phyloP scores from a whole-genome alignment of 1,140 invertebrate species.

The Sarcophaga peregrina region DNA sequence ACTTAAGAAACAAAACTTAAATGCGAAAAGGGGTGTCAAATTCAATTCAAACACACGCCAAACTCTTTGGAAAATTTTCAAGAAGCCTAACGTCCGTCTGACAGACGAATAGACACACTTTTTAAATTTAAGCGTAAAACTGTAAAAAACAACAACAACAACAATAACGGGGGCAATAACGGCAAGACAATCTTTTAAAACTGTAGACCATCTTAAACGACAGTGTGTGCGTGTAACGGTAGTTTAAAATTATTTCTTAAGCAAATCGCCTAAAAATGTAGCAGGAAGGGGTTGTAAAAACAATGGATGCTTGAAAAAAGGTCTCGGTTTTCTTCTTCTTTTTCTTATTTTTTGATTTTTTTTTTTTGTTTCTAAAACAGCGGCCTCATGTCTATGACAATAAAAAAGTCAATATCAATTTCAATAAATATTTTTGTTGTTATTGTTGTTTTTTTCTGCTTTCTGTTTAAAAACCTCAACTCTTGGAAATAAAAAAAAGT shows the following conservation, averaged over 20 bases:
- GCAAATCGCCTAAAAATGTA: not conserved
- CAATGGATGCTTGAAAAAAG: not conserved
- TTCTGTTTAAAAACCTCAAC: not conserved
- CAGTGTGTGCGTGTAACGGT: not conserved
- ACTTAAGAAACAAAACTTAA: not conserved
- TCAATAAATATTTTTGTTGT: constrained; percentile 1
- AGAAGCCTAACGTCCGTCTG: not conserved
- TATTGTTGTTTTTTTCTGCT: not conserved
- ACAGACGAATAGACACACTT: not conserved
- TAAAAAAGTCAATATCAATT: constrained; percentile 22
- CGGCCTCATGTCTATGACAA: constrained; percentile 21
- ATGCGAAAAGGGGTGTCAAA: not conserved
- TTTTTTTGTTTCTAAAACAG: not conserved
- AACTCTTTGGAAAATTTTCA: not conserved
- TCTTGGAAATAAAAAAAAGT: not conserved
- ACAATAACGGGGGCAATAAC: not conserved
- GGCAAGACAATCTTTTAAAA: not conserved
- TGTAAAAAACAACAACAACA: constrained; percentile 10
- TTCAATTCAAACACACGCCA: constrained; percentile 7
- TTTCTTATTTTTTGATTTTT: too few species aligned
- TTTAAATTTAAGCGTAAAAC: constrained; percentile 25
- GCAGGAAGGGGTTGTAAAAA: not conserved
- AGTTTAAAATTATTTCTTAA: not conserved
- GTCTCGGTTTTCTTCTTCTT: not conserved
- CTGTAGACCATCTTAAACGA: not conserved